Conservation (phyloP, 2,113 vertebrate genomes). For the Ptilorrhoa leucosticta region DNA sequence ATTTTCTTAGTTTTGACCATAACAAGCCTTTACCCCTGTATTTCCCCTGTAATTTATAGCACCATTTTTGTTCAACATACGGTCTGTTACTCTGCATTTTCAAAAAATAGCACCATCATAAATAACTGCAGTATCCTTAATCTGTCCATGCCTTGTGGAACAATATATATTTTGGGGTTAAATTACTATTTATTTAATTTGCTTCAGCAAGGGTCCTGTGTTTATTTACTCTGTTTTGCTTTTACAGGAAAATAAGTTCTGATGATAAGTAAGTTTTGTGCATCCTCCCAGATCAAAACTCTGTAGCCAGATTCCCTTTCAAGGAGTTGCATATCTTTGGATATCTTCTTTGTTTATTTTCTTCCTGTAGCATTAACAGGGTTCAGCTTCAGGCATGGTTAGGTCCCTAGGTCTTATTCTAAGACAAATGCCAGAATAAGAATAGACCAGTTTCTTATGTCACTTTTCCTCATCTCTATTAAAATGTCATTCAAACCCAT, state of each 20-base stretch:
- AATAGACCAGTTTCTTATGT: not conserved
- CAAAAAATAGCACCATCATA: not conserved
- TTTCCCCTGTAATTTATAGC: not conserved
- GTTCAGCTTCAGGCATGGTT: not conserved
- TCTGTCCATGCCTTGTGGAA: not conserved
- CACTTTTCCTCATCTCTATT: not conserved
- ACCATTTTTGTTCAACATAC: not conserved
- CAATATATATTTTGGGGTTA: not conserved
- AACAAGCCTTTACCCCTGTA: not conserved
- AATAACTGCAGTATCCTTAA: not conserved
- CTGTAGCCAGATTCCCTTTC: not conserved
- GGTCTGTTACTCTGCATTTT: not conserved
- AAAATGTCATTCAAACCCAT: not conserved
- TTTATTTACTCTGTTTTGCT: not conserved
- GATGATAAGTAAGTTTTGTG: not conserved
- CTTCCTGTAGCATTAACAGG: not conserved
- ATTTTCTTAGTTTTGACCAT: not conserved
- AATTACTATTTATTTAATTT: not conserved
- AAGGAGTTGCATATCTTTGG: not conserved
- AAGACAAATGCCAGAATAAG: conserved; percentile 1
- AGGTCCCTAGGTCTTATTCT: not conserved
- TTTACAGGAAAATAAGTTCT: not conserved
- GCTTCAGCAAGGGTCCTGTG: not conserved
- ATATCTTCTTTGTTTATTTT: not conserved
- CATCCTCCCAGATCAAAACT: not conserved